Conservation (phyloP, 1,140 invertebrate genomes). For the Drosophila navojoa region DNA sequence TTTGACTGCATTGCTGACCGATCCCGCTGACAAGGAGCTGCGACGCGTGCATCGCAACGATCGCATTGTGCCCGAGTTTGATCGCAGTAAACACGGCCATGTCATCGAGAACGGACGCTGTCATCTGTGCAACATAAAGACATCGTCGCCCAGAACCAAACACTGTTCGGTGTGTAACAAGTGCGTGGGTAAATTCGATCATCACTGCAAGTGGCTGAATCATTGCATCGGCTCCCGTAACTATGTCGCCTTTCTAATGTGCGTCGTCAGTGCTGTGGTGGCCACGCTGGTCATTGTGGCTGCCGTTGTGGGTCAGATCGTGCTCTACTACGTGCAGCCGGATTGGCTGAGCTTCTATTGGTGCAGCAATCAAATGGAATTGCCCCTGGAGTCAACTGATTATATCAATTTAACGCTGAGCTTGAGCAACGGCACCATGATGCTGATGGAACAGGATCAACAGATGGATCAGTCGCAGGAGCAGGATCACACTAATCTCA, state of each 20-base stretch:
- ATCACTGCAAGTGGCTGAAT: constrained; percentile 99
- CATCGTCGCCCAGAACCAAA: constrained; percentile 90
- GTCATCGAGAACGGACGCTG: constrained; percentile 98
- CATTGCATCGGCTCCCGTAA: constrained; percentile 97
- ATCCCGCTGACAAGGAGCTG: constrained; percentile 92
- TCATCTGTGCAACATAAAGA: constrained; percentile 95
- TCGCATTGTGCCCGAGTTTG: constrained; percentile 91
- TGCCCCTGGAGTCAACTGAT: constrained; percentile 19
- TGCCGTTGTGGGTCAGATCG: constrained; percentile 88
- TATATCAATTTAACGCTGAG: constrained; percentile 68
- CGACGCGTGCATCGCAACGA: constrained; percentile 85
- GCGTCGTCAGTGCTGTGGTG: constrained; percentile 92
- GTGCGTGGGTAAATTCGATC: constrained; percentile 96
- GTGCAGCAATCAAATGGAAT: constrained; percentile 43
- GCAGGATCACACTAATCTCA: constrained; percentile 32
- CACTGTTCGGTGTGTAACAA: constrained; percentile 99
- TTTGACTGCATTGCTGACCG: constrained; percentile 90
- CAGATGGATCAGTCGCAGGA: constrained; percentile 9
- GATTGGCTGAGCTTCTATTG: constrained; percentile 85
- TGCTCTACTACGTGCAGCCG: constrained; percentile 86
- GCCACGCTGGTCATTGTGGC: constrained; percentile 89
- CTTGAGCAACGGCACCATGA: constrained; percentile 58
- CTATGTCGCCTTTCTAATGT: constrained; percentile 94
- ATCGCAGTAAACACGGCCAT: constrained; percentile 93
- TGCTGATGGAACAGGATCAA: constrained; percentile 52